Base-by-base conservation (phyloP, 2,888 invertebrate species). In the Eucera pruinosa region DNA sequence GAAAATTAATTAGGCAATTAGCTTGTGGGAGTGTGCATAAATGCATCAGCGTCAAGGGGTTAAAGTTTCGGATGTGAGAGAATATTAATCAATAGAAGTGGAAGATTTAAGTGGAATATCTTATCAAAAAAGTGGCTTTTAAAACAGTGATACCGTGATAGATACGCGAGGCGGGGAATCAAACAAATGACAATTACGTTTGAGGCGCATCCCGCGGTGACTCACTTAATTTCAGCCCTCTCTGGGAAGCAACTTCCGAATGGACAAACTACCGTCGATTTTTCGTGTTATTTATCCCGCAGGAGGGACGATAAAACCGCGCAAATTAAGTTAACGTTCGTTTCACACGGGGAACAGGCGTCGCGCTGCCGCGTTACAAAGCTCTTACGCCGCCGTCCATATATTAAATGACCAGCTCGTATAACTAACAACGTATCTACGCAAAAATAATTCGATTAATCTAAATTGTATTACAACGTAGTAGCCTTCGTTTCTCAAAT, bases 391-490 rank as follows among this genome's bases (percentile, higher is more conserved):
- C 30, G 43, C 18, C 39, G 20, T 13, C 36, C 48, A 20, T 74
- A 68, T 45, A 67, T 67, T 60, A 52, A 47, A 20, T 18, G 6
- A n/a, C 18, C 2, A 20, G 30, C 5, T 33, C 48, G 20, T 23
- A 18, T 11, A 47, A 23, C 60, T 55, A 66, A 55, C 30, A 55
- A 50, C 27, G 43, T 70, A 30, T 70, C 58, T 39, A 47, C 15
- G 67, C 52, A 73, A 64, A 52, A 71, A 78, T 67, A 69, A 78
- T 70, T 67, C 71, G 67, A 71, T 67, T 71, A 67, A 75, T 78
- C 75, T 60, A 71, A 78, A 75, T 55, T n/a, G 58, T 47, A 60
- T 67, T 75, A 70, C 60, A 68, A n/a, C 52, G 43, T 54, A 54
- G 62, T 30, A 6, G 30, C 30, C 4, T 6, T 30, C 30, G 6